These are phyloP conservation scores for Helleia helle DNA, from an alignment of 2,888 invertebrate genomes.

Conservation along the genomic window DNA sequence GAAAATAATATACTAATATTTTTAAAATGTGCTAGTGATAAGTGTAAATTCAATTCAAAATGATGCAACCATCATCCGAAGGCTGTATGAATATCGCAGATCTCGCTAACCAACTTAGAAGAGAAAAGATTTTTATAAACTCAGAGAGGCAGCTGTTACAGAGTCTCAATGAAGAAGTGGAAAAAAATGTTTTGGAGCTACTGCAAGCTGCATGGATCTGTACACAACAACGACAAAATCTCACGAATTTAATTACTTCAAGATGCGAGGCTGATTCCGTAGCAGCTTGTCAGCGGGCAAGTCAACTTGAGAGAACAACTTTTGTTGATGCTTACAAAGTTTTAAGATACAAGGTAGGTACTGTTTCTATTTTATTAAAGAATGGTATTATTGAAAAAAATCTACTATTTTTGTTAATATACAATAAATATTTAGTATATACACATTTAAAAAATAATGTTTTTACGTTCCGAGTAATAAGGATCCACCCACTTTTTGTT, in stretches of 20 bases:
- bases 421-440: background rate
- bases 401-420: background rate
- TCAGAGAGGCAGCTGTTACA: constrained; percentile 89
- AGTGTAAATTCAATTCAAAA: constrained; percentile 31
- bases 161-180: constrained; percentile 82
- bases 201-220: constrained; percentile 89
- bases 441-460: background rate
- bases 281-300: constrained; percentile 80
- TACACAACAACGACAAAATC: constrained; percentile 87
- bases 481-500: constrained; percentile 12
- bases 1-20: constrained; percentile 13
- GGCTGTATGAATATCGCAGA: constrained; percentile 67
- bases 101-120: constrained; percentile 77
- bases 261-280: constrained; percentile 84
- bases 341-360: constrained; percentile 85
- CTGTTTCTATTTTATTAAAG: background rate
- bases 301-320: constrained; percentile 56
- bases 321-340: constrained; percentile 90
- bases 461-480: background rate
- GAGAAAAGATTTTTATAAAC: constrained; percentile 90
- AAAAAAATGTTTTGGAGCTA: constrained; percentile 67
- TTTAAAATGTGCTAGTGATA: constrained; percentile 31
- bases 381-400: background rate
- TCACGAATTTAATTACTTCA: constrained; percentile 83
- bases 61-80: constrained; percentile 65